Base-by-base conservation (phyloP, 2,888 invertebrate genomes). In the Alsophila aescularia region DNA sequence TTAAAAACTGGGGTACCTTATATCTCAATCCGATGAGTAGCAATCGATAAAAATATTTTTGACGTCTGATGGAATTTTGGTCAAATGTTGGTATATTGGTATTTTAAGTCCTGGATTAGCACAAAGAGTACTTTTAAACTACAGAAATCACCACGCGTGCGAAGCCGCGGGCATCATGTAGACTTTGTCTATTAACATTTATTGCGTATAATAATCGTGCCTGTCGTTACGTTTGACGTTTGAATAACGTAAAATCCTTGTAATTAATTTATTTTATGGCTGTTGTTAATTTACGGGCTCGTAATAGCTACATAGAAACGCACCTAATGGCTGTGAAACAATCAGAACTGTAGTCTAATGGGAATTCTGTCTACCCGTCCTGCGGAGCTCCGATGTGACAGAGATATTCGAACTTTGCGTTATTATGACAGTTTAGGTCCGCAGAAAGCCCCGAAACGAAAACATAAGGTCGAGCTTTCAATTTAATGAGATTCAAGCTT, bases 141-240 rank as follows among this genome's bases (percentile, higher is more conserved):
- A n/a, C n/a, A n/a, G n/a, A n/a, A n/a, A n/a, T n/a, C n/a, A n/a
- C n/a, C n/a, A n/a, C n/a, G n/a, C n/a, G n/a, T n/a, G n/a, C n/a
- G n/a, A n/a, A n/a, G n/a, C n/a, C n/a, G n/a, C n/a, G n/a, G 43
- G 49, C 56, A 56, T 57, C 62, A 59, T 64, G 62, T 69, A 67
- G 66, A 62, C 36, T 64, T 63, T 60, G 54, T 60, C 58, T 59
- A 70, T 70, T 66, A 70, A 59, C 56, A 59, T 71, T 75, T 75
- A 73, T 67, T 64, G 69, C 64, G 54, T 44, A 60, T 59, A 69
- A 73, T 79, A 72, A 75, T 75, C 61, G 62, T 61, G 51, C 41
- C 48, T 70, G 71, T 72, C 71, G 66, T 74, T 70, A 75, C 52
- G 67, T 63, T 62, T 73, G 70, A 72, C 73, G 71, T 72, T 69